Percentiles rank a stretch among this genome's conserved stretches.
Evolutionary conservation across 2,888 invertebrate species (phyloP).

Genomic region (Agrochola lychnidis): DNA sequence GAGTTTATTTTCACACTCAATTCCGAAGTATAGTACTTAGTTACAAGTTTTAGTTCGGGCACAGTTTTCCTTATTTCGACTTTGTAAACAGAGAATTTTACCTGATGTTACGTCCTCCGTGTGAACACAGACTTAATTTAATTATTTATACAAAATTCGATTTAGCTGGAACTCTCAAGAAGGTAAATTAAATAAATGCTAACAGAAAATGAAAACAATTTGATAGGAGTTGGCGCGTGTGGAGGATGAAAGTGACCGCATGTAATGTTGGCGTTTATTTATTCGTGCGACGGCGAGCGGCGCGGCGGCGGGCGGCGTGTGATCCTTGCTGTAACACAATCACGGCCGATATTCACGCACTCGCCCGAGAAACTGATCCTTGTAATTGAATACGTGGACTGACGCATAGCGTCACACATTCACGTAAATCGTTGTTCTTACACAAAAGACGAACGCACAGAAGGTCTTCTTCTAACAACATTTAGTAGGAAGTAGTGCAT

Average conservation of each 20-base stretch:
- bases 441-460: not conserved
- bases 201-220: conserved; percentile 36
- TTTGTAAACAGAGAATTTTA: conserved; percentile 5
- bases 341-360: conserved; percentile 41
- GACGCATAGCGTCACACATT: conserved; percentile 23
- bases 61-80: conserved; percentile 8
- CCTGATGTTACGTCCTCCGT: not conserved
- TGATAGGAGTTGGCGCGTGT: conserved; percentile 7
- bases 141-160: not conserved
- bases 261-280: conserved; percentile 22
- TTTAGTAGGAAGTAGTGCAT: too few species aligned
- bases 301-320: not conserved
- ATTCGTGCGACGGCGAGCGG: conserved; percentile 1
- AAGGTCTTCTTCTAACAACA: not conserved
- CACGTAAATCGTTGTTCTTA: conserved; percentile 4
- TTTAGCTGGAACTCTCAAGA: not conserved
- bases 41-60: conserved; percentile 18
- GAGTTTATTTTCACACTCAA: conserved; percentile 7
- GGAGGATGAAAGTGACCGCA: conserved; percentile 37
- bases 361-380: conserved; percentile 39
- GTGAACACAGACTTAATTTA: not conserved
- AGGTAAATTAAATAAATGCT: conserved; percentile 17
- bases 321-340: conserved; percentile 36
- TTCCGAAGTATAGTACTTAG: conserved; percentile 10
- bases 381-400: conserved; percentile 49